Base-by-base conservation (phyloP, 1,140 invertebrate genomes). In the Drosophila tani region DNA sequence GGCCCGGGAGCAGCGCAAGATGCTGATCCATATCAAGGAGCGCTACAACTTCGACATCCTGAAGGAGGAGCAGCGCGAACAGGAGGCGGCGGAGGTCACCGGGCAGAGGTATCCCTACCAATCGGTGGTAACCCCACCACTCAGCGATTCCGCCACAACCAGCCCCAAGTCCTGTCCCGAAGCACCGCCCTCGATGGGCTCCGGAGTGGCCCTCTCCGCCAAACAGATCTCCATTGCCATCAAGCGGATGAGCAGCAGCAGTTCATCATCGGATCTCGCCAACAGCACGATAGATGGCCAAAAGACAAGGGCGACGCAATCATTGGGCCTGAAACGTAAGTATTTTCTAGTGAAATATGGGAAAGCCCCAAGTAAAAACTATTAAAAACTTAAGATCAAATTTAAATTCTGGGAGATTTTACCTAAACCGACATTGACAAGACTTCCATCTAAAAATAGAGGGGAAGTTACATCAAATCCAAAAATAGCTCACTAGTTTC, bases 301-400 rank as follows among this genome's bases (percentile, higher is more conserved):
- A 21, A 75, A 76, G 55, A 49, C 71, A 24, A 55, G 56, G 50
- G 66, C 32, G 12, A 15, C 12, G 32, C 58, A 47, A 46, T 46
- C 24, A 29, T 38, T 50, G 32, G 63, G 82, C 58, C 53, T 83
- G 1, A 86, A 86, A 87, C 19, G 83, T 86, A 55, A 53, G 82
- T 47, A 11, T 63, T 49, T 21, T 19, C 1, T 5, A 12, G 38
- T 32, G 17, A 43, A 6, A 6, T 12, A 43, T 19, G 9, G 24
- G 24, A 6, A 45, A 43, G 15, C 1, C 15, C 8, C 8, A 27
- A 35, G 11, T 11, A n/a, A 50, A 9, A 2, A n/a, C 1, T 27
- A 2, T 11, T n/a, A 50, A 11, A 50, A 5, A 7, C 0, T 4
- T 15, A 29, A 17, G 1, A 50, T 11, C 3, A 11, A n/a, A 17